A percentile compares a stretch with the other conserved stretches of the same genome.
Evolutionary conservation across 1,140 invertebrate genomes (phyloP).

Genomic region (Bombus superbus): DNA sequence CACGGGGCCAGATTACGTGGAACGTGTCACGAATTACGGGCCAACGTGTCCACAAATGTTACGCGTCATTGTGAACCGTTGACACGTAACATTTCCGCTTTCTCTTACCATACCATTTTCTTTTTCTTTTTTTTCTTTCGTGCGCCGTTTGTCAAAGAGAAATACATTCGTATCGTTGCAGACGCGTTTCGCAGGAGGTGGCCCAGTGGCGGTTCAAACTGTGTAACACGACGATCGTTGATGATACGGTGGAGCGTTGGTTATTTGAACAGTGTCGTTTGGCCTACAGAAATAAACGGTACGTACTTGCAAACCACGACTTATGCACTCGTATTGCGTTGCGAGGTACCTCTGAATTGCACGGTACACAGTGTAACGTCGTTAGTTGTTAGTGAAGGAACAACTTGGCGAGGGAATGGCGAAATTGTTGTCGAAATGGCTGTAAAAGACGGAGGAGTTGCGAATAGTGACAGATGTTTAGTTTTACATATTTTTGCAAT

Average conservation of each 20-base stretch:
- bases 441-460: neutral
- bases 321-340: neutral
- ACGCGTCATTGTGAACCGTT: neutral
- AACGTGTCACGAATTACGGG: constrained; percentile 59
- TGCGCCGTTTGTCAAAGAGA: neutral
- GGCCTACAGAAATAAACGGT: neutral
- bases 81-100: neutral
- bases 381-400: too few species aligned
- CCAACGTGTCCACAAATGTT: neutral
- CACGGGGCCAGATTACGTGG: constrained; percentile 66
- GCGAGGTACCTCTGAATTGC: neutral
- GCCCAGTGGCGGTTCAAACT: too few species aligned
- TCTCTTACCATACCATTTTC: neutral
- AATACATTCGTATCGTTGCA: neutral
- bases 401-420: too few species aligned
- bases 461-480: neutral
- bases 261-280: constrained; percentile 27
- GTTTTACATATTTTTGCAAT: neutral
- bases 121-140: too few species aligned
- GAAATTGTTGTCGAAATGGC: too few species aligned
- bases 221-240: neutral
- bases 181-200: too few species aligned
- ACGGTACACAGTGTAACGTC: neutral
- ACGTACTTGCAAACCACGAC: neutral
- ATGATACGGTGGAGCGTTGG: neutral